These are phyloP conservation scores for Venturia canescens DNA, from an alignment of 1,140 invertebrate genomes.

Conservation along the genomic window DNA sequence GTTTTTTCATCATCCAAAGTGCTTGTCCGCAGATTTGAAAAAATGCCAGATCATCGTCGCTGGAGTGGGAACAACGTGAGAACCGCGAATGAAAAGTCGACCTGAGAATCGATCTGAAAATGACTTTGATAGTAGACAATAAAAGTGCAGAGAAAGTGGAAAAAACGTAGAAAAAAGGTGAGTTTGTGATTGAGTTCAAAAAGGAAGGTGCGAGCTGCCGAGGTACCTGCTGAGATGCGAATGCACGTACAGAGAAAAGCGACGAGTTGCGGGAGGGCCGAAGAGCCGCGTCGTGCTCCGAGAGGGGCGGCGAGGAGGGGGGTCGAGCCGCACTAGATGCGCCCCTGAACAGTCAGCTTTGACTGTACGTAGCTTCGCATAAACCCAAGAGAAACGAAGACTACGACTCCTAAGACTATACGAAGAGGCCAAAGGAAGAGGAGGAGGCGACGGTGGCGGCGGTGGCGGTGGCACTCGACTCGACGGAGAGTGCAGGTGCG, in stretches of 20 bases:
- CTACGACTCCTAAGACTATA: constrained; percentile 12
- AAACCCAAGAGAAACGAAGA: not conserved
- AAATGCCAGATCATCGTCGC: too few species aligned
- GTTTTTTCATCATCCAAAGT: too few species aligned
- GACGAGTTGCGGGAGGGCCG: not conserved
- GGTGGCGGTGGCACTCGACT: constrained; percentile 55
- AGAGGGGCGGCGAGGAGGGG: not conserved
- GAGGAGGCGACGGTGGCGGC: constrained; percentile 43
- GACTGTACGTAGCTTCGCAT: constrained; percentile 39
- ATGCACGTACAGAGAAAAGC: not conserved
- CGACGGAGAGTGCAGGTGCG: constrained; percentile 70
- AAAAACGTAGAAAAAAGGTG: not conserved
- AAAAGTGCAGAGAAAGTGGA: too few species aligned
- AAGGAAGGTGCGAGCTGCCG: not conserved
- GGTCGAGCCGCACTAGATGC: constrained; percentile 46
- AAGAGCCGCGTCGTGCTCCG: constrained; percentile 4
- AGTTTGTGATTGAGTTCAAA: not conserved
- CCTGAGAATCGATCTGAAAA: too few species aligned
- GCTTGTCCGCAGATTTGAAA: too few species aligned
- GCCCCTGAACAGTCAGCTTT: constrained; percentile 50
- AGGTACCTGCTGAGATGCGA: not conserved
- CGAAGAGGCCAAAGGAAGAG: constrained; percentile 33
- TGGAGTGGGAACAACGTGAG: too few species aligned
- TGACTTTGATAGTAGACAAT: too few species aligned
- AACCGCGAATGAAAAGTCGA: too few species aligned